Evolutionary conservation across 2,888 invertebrate species (phyloP), one percentile per base, ranked within the genome.

Genomic region (Drosophila gaucha): DNA sequence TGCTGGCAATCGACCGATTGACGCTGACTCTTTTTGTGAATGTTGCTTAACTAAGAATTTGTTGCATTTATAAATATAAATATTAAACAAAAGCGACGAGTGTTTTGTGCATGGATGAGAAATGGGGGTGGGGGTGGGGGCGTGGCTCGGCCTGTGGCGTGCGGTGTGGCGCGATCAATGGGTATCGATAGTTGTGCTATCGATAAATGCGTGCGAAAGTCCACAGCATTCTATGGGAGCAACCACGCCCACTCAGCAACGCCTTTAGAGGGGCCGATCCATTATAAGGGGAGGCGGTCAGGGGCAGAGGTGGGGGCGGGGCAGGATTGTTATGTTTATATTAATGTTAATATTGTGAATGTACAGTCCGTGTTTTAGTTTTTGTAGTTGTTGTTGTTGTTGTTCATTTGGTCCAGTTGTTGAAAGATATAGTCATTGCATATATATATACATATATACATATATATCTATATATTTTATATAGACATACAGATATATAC

Each of bases 71-170:
- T 71, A 80, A 74, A 80, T 78, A 78, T 71, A 80, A 74, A 80
- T 85, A 79, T 78, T 76, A 77, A 80, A 77, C 74, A 77, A 82
- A 84, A 77, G 72, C 70, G 67, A 80, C 67, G 55, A 67, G 52
- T 71, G 62, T 67, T 35, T 18, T 30, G 0, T 14, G 28, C 10
- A n/a, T 31, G 10, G 6, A 12, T 12, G n/a, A 2, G 20, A 31
- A 2, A 16, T 3, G 22, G 2, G 41, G 18, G n/a, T 0, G 14
- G 10, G 31, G 22, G 14, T 1, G 0, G 9, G 10, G 12, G 14
- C 20, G 14, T 24, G 24, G 24, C 10, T 35, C 24, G 16, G 49
- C 18, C 9, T 24, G 3, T 24, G 24, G 24, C 24, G 24, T 10
- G 16, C 35, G 41, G 10, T 30, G 12, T 31, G n/a, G 9, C 46